Percentiles rank a stretch among this genome's conserved stretches.
Evolutionary conservation across 2,888 invertebrate species (phyloP).

Genomic region (Fissipunctia ypsillon): DNA sequence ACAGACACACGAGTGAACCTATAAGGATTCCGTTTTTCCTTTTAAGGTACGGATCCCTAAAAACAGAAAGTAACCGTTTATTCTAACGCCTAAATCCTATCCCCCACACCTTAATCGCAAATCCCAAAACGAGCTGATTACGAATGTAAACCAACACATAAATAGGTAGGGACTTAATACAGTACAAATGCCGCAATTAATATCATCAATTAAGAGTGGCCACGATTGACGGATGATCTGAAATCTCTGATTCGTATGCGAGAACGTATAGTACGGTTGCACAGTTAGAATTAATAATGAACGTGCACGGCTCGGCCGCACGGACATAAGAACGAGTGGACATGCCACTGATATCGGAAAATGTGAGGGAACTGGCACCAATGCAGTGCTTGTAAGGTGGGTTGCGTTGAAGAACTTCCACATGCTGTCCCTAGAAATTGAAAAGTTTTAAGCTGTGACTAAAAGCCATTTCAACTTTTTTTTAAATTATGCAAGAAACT

Average conservation of each 20-base stretch:
- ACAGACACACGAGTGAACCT: too few species aligned
- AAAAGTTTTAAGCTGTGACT: neutral
- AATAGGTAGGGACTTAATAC: conserved; percentile 19
- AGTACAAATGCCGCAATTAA: conserved; percentile 71
- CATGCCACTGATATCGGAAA: neutral
- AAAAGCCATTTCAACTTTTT: too few species aligned
- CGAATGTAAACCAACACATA: conserved; percentile 13
- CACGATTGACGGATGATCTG: conserved; percentile 76
- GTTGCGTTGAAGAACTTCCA: neutral
- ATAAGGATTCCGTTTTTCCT: too few species aligned
- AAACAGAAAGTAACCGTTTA: neutral
- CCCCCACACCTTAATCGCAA: neutral
- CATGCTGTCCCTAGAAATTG: neutral
- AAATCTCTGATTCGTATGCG: conserved; percentile 83
- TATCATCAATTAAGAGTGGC: conserved; percentile 78
- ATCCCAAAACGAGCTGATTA: conserved; percentile 19
- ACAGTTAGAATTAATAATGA: conserved; percentile 73
- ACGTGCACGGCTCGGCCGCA: conserved; percentile 32
- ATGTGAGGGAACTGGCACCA: neutral
- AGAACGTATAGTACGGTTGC: conserved; percentile 66
- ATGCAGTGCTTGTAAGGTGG: neutral
- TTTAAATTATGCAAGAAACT: too few species aligned
- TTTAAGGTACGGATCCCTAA: too few species aligned
- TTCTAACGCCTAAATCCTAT: neutral
- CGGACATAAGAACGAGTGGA: conserved; percentile 42